A percentile compares a stretch with the other conserved stretches of the same genome.
Conservation (phyloP, 1,140 invertebrate genomes). For the Eueides isabella region DNA sequence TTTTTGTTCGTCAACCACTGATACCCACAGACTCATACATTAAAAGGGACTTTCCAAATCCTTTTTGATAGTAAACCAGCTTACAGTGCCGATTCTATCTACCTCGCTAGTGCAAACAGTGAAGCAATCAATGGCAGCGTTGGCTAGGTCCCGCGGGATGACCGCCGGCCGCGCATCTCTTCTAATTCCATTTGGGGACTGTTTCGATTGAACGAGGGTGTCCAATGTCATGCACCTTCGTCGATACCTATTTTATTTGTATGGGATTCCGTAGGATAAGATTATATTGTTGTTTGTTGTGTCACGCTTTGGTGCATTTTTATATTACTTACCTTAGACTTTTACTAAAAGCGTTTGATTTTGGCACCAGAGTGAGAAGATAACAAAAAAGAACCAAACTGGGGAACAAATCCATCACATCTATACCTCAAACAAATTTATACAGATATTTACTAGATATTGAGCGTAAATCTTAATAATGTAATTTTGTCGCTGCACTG, state of each 20-base stretch:
- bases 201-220: slow-evolving; percentile 41
- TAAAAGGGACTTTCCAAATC: slow-evolving; percentile 32
- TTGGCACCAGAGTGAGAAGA: too few species aligned
- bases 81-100: slow-evolving; percentile 42
- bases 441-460: too few species aligned
- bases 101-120: slow-evolving; percentile 41
- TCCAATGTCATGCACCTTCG: slow-evolving; percentile 31
- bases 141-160: slow-evolving; percentile 32
- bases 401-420: too few species aligned
- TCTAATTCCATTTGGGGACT: slow-evolving; percentile 45
- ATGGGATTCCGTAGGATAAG: neutral
- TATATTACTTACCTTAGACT: neutral
- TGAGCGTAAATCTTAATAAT: neutral
- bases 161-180: slow-evolving; percentile 40
- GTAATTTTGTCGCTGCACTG: neutral
- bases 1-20: slow-evolving; percentile 25
- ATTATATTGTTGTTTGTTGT: neutral
- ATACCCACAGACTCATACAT: slow-evolving; percentile 20
- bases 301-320: neutral
- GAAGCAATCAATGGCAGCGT: slow-evolving; percentile 40
- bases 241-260: slow-evolving; percentile 7
- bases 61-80: slow-evolving; percentile 37
- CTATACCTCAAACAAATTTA: too few species aligned
- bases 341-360: too few species aligned
- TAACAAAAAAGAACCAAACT: too few species aligned